Evolutionary conservation across 2,113 vertebrate species (phyloP).

Genomic region (Hyaena hyaena): DNA sequence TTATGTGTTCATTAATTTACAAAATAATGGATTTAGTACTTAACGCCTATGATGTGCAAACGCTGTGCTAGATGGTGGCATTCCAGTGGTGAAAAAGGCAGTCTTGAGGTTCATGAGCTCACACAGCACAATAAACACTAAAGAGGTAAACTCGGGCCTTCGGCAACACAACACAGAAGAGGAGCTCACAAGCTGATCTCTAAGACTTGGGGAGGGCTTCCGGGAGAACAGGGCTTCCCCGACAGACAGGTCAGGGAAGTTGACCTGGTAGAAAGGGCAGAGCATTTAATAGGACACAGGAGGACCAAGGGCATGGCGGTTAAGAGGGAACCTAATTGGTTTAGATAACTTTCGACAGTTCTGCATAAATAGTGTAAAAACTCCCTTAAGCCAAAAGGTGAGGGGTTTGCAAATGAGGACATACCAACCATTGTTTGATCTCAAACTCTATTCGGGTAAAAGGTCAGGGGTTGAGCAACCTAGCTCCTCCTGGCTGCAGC

Average conservation of each 20-base stretch:
- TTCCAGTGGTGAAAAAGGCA: neutral
- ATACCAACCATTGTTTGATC: too few relatives aligned
- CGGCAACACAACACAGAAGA: neutral
- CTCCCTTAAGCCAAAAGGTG: too few relatives aligned
- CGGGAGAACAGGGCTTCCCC: neutral
- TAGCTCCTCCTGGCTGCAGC: too few relatives aligned
- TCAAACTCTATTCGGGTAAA: too few relatives aligned
- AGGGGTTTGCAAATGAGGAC: too few relatives aligned
- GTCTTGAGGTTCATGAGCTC: neutral
- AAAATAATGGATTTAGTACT: neutral
- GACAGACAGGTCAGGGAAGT: neutral
- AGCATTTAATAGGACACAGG: neutral
- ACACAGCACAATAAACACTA: neutral
- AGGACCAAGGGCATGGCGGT: rapidly evolving
- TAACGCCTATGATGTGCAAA: neutral
- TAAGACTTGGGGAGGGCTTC: neutral
- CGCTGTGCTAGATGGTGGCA: neutral
- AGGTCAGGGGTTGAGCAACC: too few relatives aligned
- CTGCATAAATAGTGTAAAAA: too few relatives aligned
- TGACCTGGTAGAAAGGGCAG: neutral
- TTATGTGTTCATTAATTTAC: neutral
- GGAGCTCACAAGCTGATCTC: neutral
- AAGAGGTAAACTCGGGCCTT: neutral
- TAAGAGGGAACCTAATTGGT: neutral
- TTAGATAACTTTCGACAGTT: neutral